phyloP scores from a whole-genome alignment of 1,140 invertebrate genomes.

The Bathynomus jamesi region DNA sequence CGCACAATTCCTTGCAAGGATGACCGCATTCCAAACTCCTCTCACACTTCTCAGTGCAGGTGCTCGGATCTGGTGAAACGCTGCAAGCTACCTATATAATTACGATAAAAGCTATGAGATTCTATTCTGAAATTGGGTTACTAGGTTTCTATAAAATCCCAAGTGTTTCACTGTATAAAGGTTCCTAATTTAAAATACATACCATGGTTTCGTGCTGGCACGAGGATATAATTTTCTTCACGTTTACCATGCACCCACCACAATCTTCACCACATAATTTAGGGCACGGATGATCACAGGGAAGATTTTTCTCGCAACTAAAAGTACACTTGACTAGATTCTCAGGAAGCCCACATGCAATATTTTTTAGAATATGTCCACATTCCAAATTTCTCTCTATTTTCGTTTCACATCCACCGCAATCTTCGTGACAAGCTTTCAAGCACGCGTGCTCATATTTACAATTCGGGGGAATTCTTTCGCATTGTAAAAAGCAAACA shows the following conservation, averaged over 20 bases:
- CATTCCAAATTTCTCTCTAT: not conserved
- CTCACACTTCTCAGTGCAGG: not conserved
- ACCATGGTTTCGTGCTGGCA: not conserved
- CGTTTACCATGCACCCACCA: conserved; percentile 9
- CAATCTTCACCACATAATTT: conserved; percentile 29
- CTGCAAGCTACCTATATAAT: not conserved
- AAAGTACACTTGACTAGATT: not conserved
- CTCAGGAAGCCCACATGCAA: not conserved
- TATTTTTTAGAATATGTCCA: not conserved
- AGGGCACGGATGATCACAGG: conserved; percentile 35
- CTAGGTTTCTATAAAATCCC: not conserved
- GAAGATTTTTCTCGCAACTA: conserved; percentile 9
- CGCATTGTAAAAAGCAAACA: conserved; percentile 9
- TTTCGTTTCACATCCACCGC: not conserved
- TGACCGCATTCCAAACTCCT: conserved; percentile 5
- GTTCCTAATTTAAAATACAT: not conserved
- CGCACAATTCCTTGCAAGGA: not conserved
- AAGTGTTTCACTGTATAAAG: not conserved
- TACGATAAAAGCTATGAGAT: not conserved
- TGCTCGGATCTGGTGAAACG: not conserved
- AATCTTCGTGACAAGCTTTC: not conserved
- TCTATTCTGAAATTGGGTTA: no score
- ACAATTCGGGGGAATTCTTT: not conserved
- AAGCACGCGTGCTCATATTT: not conserved
- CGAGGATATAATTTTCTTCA: not conserved